These are phyloP conservation scores for Gadus chalcogrammus DNA, from an alignment of 2,113 vertebrate genomes.

Conservation along the genomic window DNA sequence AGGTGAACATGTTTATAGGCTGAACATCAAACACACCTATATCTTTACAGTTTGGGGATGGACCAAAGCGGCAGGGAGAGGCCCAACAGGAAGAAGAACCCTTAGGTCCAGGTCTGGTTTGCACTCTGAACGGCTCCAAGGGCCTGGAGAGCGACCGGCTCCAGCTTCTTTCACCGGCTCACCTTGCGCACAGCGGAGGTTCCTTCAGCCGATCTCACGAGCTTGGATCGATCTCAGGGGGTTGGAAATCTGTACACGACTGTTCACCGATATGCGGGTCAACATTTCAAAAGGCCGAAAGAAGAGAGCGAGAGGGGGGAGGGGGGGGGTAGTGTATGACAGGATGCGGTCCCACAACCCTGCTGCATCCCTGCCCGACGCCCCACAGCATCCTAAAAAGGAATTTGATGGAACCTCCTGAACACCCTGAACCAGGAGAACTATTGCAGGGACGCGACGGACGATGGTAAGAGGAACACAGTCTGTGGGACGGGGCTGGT, in stretches of 20 bases:
- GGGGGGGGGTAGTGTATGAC: not conserved
- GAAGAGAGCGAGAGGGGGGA: slow-evolving; percentile 1
- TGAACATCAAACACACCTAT: slow-evolving; percentile 17
- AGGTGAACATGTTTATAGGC: slow-evolving; percentile 4
- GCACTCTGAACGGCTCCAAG: slow-evolving; percentile 45
- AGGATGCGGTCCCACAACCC: slow-evolving; percentile 16
- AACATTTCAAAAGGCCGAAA: slow-evolving; percentile 17
- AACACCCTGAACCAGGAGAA: slow-evolving; percentile 32
- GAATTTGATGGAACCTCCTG: slow-evolving; percentile 20
- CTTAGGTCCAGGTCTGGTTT: slow-evolving; percentile 35
- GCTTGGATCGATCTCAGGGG: slow-evolving; percentile 26
- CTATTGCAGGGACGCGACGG: slow-evolving; percentile 34
- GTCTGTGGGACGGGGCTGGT: slow-evolving; percentile 21
- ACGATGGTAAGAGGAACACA: slow-evolving; percentile 39
- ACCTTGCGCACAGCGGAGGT: slow-evolving; percentile 4
- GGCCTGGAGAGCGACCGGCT: slow-evolving; percentile 21
- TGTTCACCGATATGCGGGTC: slow-evolving; percentile 21
- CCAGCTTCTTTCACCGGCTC: not conserved
- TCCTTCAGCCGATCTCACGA: slow-evolving; percentile 3
- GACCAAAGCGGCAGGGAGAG: not conserved
- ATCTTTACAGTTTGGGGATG: not conserved
- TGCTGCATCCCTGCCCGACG: slow-evolving; percentile 18
- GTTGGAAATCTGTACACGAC: not conserved
- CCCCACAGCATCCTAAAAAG: slow-evolving; percentile 21
- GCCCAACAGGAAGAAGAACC: slow-evolving; percentile 19